Evolutionary conservation across 2,797 vertebrate genomes (phyloP), one percentile per base, ranked within the genome.

Genomic region (Hydrolagus colliei): DNA sequence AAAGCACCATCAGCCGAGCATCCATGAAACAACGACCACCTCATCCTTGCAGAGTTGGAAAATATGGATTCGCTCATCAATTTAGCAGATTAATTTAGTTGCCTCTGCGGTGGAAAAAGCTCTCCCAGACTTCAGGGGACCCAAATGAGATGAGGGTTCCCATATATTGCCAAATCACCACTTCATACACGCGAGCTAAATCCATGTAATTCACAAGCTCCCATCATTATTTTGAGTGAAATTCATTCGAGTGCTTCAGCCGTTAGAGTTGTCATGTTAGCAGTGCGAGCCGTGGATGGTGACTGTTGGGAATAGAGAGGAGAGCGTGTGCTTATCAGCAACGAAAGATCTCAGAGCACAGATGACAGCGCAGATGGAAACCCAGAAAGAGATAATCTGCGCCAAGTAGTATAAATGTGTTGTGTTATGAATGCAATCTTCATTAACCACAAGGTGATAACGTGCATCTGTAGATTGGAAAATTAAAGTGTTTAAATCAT

Each of bases 401-500:
- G 41, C 7, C 14, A 63, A 80, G 61, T 59, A 59, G 52, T 61
- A 77, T 77, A 41, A 77, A n/a, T 77, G 61, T 77, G 75, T 59
- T 20, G 65, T 65, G 63, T 12, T 27, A 10, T 80, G 78, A 59
- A 80, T 35, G 22, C 18, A 67, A 80, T 71, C 68, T 10, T 68
- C 65, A 84, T 68, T 20, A 35, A 71, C 79, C 68, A 9, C 65
- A 84, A 32, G 18, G n/a, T 20, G 79, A 84, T 84, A 84, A 82
- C 71, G 27, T 71, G 6, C 9, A 71, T 71, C 41, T 18, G 61
- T 10, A 35, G 79, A 84, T 52, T 84, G 79, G 68, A 84, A 71
- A 71, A 68, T 16, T 63, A n/a, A 71, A 84, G 68, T 84, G 65
- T 65, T 22, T 78, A 78, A 62, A 22, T 78, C 62, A 62, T 65